phyloP scores from a whole-genome alignment of 2,888 invertebrate species.

The Drosophila maculinotata region DNA sequence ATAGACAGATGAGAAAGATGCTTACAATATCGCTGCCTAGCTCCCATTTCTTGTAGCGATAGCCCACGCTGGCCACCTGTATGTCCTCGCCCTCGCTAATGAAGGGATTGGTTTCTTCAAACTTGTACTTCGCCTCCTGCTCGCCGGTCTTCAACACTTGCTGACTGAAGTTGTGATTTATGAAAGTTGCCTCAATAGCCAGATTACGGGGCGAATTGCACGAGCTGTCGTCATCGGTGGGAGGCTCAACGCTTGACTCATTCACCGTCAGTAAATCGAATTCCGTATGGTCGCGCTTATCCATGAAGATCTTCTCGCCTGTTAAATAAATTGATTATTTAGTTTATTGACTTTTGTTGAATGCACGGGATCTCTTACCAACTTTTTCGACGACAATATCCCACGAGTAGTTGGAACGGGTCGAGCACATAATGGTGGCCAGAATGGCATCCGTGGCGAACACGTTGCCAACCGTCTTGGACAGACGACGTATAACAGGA shows the following conservation, averaged over 20 bases:
- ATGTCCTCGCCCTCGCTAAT: slow-evolving; percentile 96
- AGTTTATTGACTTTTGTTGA: background rate
- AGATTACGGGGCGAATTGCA: slow-evolving; percentile 98
- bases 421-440: slow-evolving; percentile 99
- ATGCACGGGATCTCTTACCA: slow-evolving; percentile 85
- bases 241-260: slow-evolving; percentile 99
- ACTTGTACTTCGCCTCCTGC: slow-evolving; percentile 93
- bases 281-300: slow-evolving; percentile 99
- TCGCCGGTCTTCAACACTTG: slow-evolving; percentile 91
- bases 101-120: slow-evolving; percentile 97
- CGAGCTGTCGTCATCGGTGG: slow-evolving; percentile 97
- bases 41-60: slow-evolving; percentile 98
- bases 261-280: slow-evolving; percentile 99
- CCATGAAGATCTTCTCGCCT: slow-evolving; percentile 97
- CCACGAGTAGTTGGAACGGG: slow-evolving; percentile 99
- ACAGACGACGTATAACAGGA: slow-evolving; percentile 96
- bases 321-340: background rate
- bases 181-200: slow-evolving; percentile 99
- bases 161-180: slow-evolving; percentile 99
- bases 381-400: slow-evolving; percentile 99
- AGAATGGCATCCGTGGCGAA: slow-evolving; percentile 99
- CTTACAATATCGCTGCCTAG: slow-evolving; percentile 96
- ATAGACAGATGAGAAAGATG: slow-evolving; percentile 44
- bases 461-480: slow-evolving; percentile 97
- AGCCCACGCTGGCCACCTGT: slow-evolving; percentile 97